Evolutionary conservation across 1,140 invertebrate genomes (phyloP).

Genomic region (Potamilus streckersoni): DNA sequence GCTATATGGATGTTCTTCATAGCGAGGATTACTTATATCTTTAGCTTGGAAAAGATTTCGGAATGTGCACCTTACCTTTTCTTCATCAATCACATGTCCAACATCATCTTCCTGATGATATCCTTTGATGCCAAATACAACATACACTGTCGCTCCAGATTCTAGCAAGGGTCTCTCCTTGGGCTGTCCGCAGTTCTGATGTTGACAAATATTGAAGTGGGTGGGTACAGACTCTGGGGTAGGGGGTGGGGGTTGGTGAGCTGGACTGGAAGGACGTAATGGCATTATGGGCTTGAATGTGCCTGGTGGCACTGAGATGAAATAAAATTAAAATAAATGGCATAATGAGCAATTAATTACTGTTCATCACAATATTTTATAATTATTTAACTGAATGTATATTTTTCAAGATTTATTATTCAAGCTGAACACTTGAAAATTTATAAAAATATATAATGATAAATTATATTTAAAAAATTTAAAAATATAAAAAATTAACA

Average conservation of each 20-base stretch:
- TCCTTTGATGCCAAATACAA: conserved; percentile 58
- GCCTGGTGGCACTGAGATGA: neutral
- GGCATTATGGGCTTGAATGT: conserved; percentile 9
- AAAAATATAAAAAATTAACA: too few species aligned
- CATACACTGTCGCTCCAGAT: conserved; percentile 57
- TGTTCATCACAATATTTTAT: too few species aligned
- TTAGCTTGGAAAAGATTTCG: too few species aligned
- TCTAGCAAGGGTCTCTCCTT: conserved; percentile 51
- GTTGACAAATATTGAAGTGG: conserved; percentile 46
- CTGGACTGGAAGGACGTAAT: neutral
- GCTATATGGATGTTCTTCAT: too few species aligned
- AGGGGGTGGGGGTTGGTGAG: neutral
- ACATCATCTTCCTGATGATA: conserved; percentile 32
- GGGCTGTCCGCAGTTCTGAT: conserved; percentile 44
- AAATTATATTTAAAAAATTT: too few species aligned
- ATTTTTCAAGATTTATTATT: too few species aligned
- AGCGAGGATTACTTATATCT: too few species aligned
- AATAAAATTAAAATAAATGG: too few species aligned
- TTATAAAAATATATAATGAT: too few species aligned
- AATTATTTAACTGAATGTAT: too few species aligned
- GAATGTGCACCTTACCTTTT: conserved; percentile 32
- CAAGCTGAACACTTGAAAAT: too few species aligned
- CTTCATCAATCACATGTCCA: conserved; percentile 51
- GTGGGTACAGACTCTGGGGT: conserved; percentile 30
- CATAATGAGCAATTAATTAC: too few species aligned